Conservation (phyloP, 2,113 vertebrate genomes). For the Tyto alba region DNA sequence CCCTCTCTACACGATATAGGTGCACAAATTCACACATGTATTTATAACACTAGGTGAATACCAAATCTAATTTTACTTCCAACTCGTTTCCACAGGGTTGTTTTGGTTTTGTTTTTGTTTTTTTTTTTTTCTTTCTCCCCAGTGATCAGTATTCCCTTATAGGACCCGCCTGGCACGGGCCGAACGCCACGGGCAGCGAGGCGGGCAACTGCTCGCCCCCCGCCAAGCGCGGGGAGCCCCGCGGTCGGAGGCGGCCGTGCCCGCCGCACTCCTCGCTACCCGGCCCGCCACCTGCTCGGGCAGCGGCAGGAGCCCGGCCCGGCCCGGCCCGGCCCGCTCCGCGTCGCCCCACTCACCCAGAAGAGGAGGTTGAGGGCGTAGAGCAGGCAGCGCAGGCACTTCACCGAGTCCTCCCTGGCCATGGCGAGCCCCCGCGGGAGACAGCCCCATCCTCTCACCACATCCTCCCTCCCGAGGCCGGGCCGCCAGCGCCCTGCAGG, state of each 20-base stretch:
- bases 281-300: slow-evolving; percentile 56
- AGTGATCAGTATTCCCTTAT: rapidly evolving
- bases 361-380: slow-evolving; percentile 94
- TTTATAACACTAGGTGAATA: slow-evolving; percentile 40
- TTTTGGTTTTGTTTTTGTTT: too few species aligned
- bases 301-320: neutral
- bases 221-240: neutral
- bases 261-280: neutral
- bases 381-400: slow-evolving; percentile 91
- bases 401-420: slow-evolving; percentile 97
- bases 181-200: neutral
- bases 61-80: slow-evolving; percentile 10
- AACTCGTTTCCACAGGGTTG: neutral
- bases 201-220: neutral
- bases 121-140: neutral
- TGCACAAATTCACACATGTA: neutral
- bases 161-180: neutral
- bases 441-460: slow-evolving; percentile 79
- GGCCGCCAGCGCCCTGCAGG: slow-evolving; percentile 35
- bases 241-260: neutral
- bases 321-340: neutral
- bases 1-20: neutral
- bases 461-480: slow-evolving; percentile 59
- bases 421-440: slow-evolving; percentile 75
- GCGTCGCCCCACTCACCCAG: slow-evolving; percentile 83